Evolutionary conservation across 2,113 vertebrate genomes (phyloP).

Genomic region (Coturnix japonica): DNA sequence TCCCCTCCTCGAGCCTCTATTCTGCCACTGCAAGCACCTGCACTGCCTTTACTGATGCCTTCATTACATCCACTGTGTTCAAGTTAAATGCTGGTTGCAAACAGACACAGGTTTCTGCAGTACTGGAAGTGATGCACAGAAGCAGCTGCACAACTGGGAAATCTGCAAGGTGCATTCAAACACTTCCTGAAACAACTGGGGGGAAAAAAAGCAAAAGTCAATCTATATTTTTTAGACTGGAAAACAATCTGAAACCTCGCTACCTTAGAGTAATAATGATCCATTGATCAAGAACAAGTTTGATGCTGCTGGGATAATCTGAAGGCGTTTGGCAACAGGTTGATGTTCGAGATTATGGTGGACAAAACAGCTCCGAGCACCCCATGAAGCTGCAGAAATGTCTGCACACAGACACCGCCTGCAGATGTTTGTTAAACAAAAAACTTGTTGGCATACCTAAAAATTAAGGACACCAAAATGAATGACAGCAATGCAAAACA

Average conservation of each 20-base stretch:
- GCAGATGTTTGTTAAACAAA: neutral
- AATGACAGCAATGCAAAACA: accelerated
- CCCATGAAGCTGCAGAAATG: neutral
- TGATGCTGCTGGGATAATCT: neutral
- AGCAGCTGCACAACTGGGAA: neutral
- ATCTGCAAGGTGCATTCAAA: neutral
- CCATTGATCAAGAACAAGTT: neutral
- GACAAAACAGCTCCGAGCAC: neutral
- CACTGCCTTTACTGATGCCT: neutral
- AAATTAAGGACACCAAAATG: neutral
- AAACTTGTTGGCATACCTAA: neutral
- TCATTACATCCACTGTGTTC: neutral
- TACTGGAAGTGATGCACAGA: neutral
- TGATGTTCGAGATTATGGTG: neutral
- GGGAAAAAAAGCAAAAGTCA: neutral
- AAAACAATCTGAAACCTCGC: neutral
- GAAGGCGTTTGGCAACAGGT: neutral
- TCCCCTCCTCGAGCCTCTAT: neutral
- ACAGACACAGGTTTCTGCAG: neutral
- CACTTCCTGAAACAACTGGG: neutral
- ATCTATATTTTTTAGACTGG: neutral
- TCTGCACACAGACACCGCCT: neutral
- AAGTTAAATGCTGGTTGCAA: neutral
- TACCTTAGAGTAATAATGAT: neutral
- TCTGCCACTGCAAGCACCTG: neutral